Evolutionary conservation across 2,888 invertebrate species (phyloP).

Genomic region (Melinaea marsaeus): DNA sequence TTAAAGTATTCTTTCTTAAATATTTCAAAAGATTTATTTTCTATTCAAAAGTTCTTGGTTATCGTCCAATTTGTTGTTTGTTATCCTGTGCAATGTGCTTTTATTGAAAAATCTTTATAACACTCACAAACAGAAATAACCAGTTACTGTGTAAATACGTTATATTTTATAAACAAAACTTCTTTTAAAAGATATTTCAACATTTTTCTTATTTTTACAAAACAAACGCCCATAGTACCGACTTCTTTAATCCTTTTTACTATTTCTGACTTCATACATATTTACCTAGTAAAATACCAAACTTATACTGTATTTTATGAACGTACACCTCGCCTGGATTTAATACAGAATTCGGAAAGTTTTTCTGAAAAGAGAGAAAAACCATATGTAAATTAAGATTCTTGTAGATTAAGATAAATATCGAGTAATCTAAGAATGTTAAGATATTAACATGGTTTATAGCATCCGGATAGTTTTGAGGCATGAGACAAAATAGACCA

Average conservation of each 20-base stretch:
- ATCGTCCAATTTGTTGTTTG: no score
- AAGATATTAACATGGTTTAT: slow-evolving; percentile 83
- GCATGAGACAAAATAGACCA: slow-evolving; percentile 91
- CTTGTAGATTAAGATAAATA: background rate
- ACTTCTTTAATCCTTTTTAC: background rate
- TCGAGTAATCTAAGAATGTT: background rate
- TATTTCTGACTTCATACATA: slow-evolving; percentile 45
- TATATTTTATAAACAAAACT: no score
- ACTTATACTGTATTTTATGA: slow-evolving; percentile 86
- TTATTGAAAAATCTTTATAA: no score
- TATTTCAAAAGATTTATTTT: no score
- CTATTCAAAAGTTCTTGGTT: no score
- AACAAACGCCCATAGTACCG: background rate
- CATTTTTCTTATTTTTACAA: slow-evolving; percentile 16
- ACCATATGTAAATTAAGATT: background rate
- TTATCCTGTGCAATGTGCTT: no score
- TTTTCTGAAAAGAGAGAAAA: slow-evolving; percentile 72
- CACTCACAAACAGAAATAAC: no score
- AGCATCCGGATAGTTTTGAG: slow-evolving; percentile 95
- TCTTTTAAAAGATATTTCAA: background rate
- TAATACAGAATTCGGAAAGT: slow-evolving; percentile 85
- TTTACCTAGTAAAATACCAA: slow-evolving; percentile 75
- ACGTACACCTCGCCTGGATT: slow-evolving; percentile 84
- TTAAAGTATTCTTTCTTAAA: no score
- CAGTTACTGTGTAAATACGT: no score